These are phyloP conservation scores for Lepidocyrtinus sp. DNA, from an alignment of 2,888 invertebrate genomes.

Conservation along the genomic window DNA sequence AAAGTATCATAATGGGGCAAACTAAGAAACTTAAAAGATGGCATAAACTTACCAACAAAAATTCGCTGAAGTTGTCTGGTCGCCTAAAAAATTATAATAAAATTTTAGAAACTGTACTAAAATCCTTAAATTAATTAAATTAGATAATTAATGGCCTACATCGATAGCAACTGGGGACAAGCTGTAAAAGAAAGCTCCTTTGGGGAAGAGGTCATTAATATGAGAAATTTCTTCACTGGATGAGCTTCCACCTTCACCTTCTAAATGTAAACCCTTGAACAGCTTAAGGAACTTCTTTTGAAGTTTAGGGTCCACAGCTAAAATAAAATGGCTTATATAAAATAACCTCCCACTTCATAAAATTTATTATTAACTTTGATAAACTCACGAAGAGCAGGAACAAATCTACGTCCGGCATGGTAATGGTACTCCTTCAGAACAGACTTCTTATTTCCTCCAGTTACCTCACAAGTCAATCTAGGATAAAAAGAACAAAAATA, in stretches of 20 bases:
- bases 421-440: conserved; percentile 27
- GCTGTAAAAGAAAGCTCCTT: conserved; percentile 47
- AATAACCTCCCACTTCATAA: no score
- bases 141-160: no score
- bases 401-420: conserved; percentile 49
- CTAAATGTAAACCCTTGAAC: conserved; percentile 39
- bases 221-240: conserved; percentile 43
- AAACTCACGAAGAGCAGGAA: conserved; percentile 38
- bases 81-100: no score
- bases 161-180: conserved; percentile 44
- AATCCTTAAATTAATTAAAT: no score
- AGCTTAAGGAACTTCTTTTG: conserved; percentile 43
- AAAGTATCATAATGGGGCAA: not conserved
- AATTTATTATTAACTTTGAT: not conserved
- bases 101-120: no score
- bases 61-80: conserved; percentile 24
- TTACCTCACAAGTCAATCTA: conserved; percentile 44
- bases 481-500: conserved; percentile 3
- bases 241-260: conserved; percentile 24
- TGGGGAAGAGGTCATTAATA: conserved; percentile 42
- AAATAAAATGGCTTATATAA: not conserved
- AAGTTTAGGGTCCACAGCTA: conserved; percentile 39
- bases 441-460: conserved; percentile 34
- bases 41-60: conserved; percentile 38
- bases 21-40: no score